A percentile compares a stretch with the other conserved stretches of the same genome.
Conservation (phyloP, 2,888 invertebrate species). For the Prosapia bicincta region DNA sequence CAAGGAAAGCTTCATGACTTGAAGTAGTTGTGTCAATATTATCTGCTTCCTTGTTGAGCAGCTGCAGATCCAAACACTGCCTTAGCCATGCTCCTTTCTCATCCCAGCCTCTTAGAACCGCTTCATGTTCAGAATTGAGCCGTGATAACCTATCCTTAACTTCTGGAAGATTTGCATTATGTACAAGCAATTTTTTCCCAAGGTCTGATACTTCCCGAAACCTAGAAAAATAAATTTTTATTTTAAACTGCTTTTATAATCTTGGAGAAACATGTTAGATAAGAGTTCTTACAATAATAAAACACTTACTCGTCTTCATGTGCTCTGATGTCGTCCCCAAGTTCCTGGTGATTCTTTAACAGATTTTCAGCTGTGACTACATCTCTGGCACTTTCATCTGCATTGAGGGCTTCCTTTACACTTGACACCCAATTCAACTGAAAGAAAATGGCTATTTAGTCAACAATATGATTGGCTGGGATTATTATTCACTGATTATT, state of each 20-base stretch:
- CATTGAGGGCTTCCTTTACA: constrained; percentile 73
- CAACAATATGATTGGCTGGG: too few species aligned
- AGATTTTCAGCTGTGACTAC: constrained; percentile 90
- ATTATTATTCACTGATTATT: too few species aligned
- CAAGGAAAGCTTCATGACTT: constrained; percentile 90
- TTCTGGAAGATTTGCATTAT: constrained; percentile 71
- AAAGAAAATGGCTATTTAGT: too few species aligned
- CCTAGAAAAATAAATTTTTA: constrained; percentile 45
- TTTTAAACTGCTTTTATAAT: too few species aligned
- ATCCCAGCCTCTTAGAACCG: constrained; percentile 75
- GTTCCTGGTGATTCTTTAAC: constrained; percentile 85
- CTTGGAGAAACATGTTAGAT: too few species aligned
- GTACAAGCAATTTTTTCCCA: constrained; percentile 68
- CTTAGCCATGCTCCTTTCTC: constrained; percentile 82
- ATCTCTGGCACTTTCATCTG: constrained; percentile 77
- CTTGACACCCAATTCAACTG: constrained; percentile 78
- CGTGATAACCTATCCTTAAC: constrained; percentile 71
- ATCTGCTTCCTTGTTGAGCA: constrained; percentile 94
- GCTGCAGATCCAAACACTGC: constrained; percentile 84
- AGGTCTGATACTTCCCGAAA: constrained; percentile 78
- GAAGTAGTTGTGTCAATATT: constrained; percentile 94
- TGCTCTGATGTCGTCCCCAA: constrained; percentile 85
- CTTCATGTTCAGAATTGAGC: constrained; percentile 69
- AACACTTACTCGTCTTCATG: constrained; percentile 78
- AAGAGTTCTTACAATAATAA: background rate